Evolutionary conservation across 2,888 invertebrate genomes (phyloP).

Genomic region (Brachypalpus laphriformis): DNA sequence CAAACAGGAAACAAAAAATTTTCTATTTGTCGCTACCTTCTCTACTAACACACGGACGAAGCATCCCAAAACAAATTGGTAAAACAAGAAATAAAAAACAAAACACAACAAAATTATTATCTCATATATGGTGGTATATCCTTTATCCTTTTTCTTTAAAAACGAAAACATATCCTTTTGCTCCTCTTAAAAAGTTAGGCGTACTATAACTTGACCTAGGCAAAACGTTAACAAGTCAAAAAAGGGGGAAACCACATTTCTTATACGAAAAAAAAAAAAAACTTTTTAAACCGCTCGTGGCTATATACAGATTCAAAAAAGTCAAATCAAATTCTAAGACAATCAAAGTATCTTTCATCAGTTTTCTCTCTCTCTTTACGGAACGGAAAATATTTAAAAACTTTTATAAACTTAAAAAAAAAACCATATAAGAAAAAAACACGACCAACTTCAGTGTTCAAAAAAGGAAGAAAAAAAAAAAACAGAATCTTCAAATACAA

Average conservation of each 20-base stretch:
- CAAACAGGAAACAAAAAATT: slow-evolving; percentile 1
- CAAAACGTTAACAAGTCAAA: slow-evolving; percentile 46
- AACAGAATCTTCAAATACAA: slow-evolving; percentile 52
- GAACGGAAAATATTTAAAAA: slow-evolving; percentile 44
- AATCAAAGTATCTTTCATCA: slow-evolving; percentile 51
- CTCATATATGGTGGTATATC: slow-evolving; percentile 66
- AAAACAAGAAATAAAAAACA: slow-evolving; percentile 37
- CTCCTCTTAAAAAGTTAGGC: slow-evolving; percentile 43
- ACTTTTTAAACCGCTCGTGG: slow-evolving; percentile 53
- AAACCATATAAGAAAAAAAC: slow-evolving; percentile 25
- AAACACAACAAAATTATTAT: slow-evolving; percentile 20
- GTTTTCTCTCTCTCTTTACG: slow-evolving; percentile 39
- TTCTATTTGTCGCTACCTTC: slow-evolving; percentile 46
- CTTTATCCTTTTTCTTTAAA: slow-evolving; percentile 21
- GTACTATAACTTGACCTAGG: slow-evolving; percentile 39
- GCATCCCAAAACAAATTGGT: slow-evolving; percentile 71
- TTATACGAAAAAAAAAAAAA: neutral
- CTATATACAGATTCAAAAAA: slow-evolving; percentile 49
- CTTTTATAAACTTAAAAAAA: slow-evolving; percentile 28
- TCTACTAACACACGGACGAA: slow-evolving; percentile 55
- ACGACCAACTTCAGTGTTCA: slow-evolving; percentile 74
- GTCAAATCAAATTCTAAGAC: slow-evolving; percentile 16
- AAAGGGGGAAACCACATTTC: slow-evolving; percentile 23
- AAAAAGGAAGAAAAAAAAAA: slow-evolving; percentile 8
- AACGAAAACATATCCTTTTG: slow-evolving; percentile 21